Evolutionary conservation across 2,113 vertebrate genomes (phyloP), one percentile per base, ranked within the genome.

Genomic region (Nesoenas mayeri): DNA sequence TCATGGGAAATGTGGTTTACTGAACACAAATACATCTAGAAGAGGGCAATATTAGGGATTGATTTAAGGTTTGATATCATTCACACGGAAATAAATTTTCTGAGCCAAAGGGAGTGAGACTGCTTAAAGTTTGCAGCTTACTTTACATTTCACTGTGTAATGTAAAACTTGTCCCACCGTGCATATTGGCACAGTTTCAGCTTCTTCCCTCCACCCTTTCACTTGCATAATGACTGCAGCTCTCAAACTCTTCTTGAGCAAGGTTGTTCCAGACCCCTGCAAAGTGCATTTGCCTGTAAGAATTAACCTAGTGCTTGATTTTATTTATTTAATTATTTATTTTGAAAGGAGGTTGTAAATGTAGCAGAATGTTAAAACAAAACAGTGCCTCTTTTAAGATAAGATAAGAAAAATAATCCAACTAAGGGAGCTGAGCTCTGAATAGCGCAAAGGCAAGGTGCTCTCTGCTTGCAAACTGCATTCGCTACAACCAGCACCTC

Each of bases 361-460:
- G 9, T 62, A 66, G 44, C 11, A 48, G 25, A 73, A 44, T 0
- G 0, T 25, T 44, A 72, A 62, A 50, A 54, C 6, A 54, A 89
- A 84, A 20, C 18, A 34, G 13, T 38, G 20, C 26, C 10, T 40
- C 1, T 18, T 50, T 40, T 19, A 38, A 58, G 51, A 11, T 60
- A 53, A 60, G 48, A 61, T 74, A 77, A 91, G 48, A 80, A 85
- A 88, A 94, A 69, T 50, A 91, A 75, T n/a, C 24, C 8, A 78
- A 4, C 29, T 48, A 20, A 80, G 47, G 74, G 38, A 91, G 62
- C 50, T 21, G 51, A 93, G 38, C n/a, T 42, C 54, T 54, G n/a
- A 57, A n/a, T 19, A 79, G 70, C 0, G 1, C 19, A 24, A 77
- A 72, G 25, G 19, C 0, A 0, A 57, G 40, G 42, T 79, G n/a